Evolutionary conservation across 1,140 invertebrate genomes (phyloP), one percentile per base, ranked within the genome.

Genomic region (Pachypsylla venusta): DNA sequence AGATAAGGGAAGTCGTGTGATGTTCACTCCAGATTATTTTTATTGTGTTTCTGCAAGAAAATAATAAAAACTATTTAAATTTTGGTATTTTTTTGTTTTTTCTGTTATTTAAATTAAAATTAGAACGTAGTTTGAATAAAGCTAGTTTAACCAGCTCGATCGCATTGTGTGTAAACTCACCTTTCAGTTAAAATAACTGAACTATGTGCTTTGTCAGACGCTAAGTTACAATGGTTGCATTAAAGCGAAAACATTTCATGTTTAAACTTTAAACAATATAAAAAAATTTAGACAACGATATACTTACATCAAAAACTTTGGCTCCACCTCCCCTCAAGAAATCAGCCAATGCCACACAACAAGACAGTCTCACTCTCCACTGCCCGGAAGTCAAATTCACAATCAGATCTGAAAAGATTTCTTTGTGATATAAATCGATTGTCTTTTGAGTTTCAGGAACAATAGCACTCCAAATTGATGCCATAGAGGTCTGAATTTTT

Each of bases 311-410:
- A 26, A 64, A 57, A 53, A 65, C 60, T 64, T 60, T 60, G 13
- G 63, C 64, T 10, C 65, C 61, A 0, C 61, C 48, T 22, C 61
- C 61, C 62, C 81, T 81, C 12, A 96, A 71, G 27, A 96, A 74
- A 75, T 95, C 90, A 40, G 83, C 75, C 0, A 96, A 74, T 2
- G 90, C 93, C 58, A 85, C 74, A 70, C 91, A 95, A 70, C 86
- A 90, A 40, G 91, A 93, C 69, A 91, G 89, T 59, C 93, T 77
- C 2, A 94, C 85, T 53, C 91, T 77, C 85, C 90, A 96, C 68
- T 91, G 83, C 54, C 77, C 77, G 59, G 84, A 81, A 0, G 86
- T 93, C 53, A 96, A 70, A 75, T 94, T 92, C 13, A 75, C 73
- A 10, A 84, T 73, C 16, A 95, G 67, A 73, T 95, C 91, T 39